Evolutionary conservation across 2,797 vertebrate genomes (phyloP).

Genomic region (Arremon brunneinucha): DNA sequence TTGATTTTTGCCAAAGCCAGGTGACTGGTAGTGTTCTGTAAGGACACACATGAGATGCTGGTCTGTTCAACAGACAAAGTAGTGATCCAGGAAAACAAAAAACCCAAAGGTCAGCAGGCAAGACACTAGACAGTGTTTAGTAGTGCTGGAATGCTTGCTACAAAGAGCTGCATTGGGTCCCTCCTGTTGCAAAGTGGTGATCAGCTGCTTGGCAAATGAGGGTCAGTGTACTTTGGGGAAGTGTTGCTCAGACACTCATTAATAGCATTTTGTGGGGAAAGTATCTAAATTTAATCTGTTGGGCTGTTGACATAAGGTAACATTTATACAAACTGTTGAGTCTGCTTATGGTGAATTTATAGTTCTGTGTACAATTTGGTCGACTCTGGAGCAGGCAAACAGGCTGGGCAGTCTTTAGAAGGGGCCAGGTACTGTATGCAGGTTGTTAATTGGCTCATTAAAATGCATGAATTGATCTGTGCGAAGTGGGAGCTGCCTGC

Average conservation of each 20-base stretch:
- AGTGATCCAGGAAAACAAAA: neutral
- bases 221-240: neutral
- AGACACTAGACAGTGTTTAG: neutral
- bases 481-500: neutral
- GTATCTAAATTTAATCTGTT: neutral
- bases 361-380: neutral
- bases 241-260: neutral
- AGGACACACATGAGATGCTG: accelerated
- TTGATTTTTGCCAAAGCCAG: neutral
- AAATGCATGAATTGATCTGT: neutral
- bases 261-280: neutral
- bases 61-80: neutral
- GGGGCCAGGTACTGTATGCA: neutral
- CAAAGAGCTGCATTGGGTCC: neutral
- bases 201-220: neutral
- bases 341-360: neutral
- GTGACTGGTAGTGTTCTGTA: neutral
- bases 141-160: neutral
- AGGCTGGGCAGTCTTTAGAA: neutral
- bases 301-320: neutral
- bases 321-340: neutral
- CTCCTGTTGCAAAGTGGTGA: neutral
- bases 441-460: neutral
- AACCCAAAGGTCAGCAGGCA: neutral
- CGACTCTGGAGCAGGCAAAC: neutral